Evolutionary conservation across 2,888 invertebrate species (phyloP), one percentile per base, ranked within the genome.

Genomic region (Seladonia tumulorum): DNA sequence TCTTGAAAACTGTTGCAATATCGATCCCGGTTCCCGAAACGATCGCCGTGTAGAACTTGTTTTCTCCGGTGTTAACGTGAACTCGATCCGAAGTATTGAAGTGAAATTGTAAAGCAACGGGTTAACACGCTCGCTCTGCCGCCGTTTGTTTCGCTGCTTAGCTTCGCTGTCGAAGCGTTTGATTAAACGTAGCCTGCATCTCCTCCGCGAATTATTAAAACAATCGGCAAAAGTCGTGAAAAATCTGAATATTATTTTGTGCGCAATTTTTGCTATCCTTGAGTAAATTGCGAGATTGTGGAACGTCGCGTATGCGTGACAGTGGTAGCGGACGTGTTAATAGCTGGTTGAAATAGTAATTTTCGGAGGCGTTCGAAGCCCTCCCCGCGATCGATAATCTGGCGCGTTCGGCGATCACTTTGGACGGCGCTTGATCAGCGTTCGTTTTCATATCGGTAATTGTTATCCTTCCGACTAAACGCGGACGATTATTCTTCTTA

Each of bases 361-460:
- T 53, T 53, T 10, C 53, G 22, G 10, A 22, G 22, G 22, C 53
- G 53, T 53, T 53, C 53, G 22, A 22, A 22, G 8, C 8, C 8
- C 53, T 22, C 22, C 22, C 22, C 60, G 60, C 14, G 25, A 60
- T 60, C 60, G 60, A 60, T 60, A 60, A 29, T 60, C 60, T 16
- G n/a, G 12, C 60, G 60, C 25, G 25, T 60, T 14, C 60, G n/a
- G 5, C 25, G 60, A 87, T 88, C 87, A 82, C 87, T 90, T 90
- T 66, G 79, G 86, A 74, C 78, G 76, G 79, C 66, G 82, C 71
- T 86, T 81, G 75, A 84, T 87, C 76, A 73, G 77, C 57, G 83
- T 73, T 73, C 83, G 80, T 82, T 90, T 76, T 80, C 75, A 81
- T 81, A 71, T 68, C 79, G 86, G 66, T 89, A 90, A 85, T 88